These are phyloP conservation scores for Oxyruncus cristatus DNA, from an alignment of 2,113 vertebrate species.

Conservation along the genomic window DNA sequence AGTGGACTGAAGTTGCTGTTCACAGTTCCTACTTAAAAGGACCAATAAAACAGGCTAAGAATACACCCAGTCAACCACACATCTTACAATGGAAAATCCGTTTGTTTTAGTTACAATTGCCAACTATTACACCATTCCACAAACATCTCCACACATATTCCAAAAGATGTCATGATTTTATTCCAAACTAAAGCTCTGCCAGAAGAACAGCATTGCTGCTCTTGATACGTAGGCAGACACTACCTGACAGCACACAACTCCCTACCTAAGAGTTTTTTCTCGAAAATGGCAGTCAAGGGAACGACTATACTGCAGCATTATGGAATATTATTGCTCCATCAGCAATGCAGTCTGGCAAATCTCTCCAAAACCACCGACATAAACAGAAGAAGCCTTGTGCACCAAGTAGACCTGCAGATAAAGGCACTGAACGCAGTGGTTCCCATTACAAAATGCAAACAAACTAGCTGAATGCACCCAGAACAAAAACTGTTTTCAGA, in stretches of 20 bases:
- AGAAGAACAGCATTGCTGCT: background rate
- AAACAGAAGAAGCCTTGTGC: background rate
- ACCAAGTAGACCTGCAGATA: background rate
- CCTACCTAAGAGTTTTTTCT: background rate
- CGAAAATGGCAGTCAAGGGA: background rate
- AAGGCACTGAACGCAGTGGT: background rate
- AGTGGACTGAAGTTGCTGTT: background rate
- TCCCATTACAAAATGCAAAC: background rate
- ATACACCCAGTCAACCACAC: background rate
- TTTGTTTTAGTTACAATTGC: background rate
- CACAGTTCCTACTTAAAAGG: background rate
- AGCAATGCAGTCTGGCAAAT: background rate
- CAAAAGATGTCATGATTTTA: background rate
- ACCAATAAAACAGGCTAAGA: background rate
- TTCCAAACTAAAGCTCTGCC: background rate
- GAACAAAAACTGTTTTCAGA: background rate
- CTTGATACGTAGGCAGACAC: fast-evolving
- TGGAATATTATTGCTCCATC: background rate
- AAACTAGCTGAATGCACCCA: background rate
- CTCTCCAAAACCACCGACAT: background rate
- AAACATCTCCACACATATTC: background rate
- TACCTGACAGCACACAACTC: background rate
- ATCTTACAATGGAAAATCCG: background rate
- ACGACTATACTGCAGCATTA: background rate
- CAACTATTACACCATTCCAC: background rate